Evolutionary conservation across 2,113 vertebrate genomes (phyloP), one percentile per base, ranked within the genome.

Genomic region (Gambusia affinis): DNA sequence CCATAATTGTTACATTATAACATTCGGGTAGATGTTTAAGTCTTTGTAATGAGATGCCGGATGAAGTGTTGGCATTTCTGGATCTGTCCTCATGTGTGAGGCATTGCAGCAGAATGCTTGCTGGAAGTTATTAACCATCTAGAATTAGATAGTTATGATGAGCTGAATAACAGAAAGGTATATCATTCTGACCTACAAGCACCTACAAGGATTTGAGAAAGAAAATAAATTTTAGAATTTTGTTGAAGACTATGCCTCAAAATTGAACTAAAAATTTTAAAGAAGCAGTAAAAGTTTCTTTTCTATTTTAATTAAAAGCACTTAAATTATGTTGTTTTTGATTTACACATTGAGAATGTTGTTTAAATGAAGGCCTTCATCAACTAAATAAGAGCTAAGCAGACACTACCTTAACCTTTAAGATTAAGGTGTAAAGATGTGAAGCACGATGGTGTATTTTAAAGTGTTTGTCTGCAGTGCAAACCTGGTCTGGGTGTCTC

Each of bases 391-490:
- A 63, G 33, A 28, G 44, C 19, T 60, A 44, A 8, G 1, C 39
- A 80, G 64, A 35, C 4, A 35, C 24, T 64, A 11, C 6, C 60
- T 30, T 79, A 74, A 64, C 60, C 75, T 73, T 42, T 70, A 27
- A 61, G 42, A 62, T 62, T 60, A 60, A 29, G 60, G 28, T 67
- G 27, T 39, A 63, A 63, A 64, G 4, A 24, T 8, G 15, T 63
- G 28, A 29, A 66, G 39, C 51, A 68, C 42, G 44, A 64, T 60
- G 65, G 51, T 57, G 51, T 69, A 76, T 85, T 90, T 82, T 80
- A 24, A 17, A 47, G 73, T 73, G 70, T 76, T 83, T 80, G 67
- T 82, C 75, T 68, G 79, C 86, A 73, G 80, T 68, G 72, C 72
- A 51, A 31, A 28, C 64, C 79, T 78, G 68, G 31, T 80, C 72